Percentiles rank a stretch among this genome's conserved stretches.
phyloP scores from a whole-genome alignment of 2,888 invertebrate genomes.

The Megalurothrips usitatus region DNA sequence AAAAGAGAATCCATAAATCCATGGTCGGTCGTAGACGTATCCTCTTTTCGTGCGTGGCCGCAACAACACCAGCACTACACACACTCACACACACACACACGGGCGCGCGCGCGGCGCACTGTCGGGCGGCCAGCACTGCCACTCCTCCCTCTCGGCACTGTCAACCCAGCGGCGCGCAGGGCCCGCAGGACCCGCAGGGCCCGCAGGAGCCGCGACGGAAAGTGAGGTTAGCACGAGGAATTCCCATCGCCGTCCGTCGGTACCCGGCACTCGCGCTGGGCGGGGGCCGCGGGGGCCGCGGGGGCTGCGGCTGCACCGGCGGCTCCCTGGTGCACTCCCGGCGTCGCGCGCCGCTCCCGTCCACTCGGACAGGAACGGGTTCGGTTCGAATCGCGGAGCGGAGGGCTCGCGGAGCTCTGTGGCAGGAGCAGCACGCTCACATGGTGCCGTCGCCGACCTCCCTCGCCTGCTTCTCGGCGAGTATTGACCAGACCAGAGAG shows the following conservation, averaged over 20 bases:
- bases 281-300: neutral
- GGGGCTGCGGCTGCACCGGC: neutral
- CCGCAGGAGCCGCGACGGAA: neutral
- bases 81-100: neutral
- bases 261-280: neutral
- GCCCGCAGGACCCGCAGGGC: no score
- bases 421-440: neutral
- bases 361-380: neutral
- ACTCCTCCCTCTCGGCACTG: neutral
- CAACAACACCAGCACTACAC: neutral
- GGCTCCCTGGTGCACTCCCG: neutral
- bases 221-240: conserved; percentile 19
- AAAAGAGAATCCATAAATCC: conserved; percentile 7
- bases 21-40: neutral
- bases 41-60: neutral
- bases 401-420: neutral
- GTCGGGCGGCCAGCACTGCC: neutral
- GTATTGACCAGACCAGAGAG: conserved; percentile 10
- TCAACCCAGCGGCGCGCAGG: no score
- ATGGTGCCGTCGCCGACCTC: neutral
- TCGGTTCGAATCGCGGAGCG: neutral
- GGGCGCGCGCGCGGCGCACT: neutral
- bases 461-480: conserved; percentile 16
- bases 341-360: neutral
- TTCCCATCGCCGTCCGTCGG: neutral